phyloP scores from a whole-genome alignment of 1,140 invertebrate species.

The Metaphire vulgaris region DNA sequence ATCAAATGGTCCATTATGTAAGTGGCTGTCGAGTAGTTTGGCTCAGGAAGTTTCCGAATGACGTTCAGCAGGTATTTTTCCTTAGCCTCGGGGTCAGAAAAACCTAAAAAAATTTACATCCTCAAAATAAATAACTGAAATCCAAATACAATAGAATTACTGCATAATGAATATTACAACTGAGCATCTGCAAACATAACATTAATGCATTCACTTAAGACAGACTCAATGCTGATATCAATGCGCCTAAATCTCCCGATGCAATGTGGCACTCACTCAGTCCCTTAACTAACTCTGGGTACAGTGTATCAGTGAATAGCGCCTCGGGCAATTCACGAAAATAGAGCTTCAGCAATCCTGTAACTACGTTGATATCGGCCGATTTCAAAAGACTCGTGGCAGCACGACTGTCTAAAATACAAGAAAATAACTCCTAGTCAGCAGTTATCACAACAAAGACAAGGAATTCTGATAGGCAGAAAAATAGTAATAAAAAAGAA shows the following conservation, averaged over 20 bases:
- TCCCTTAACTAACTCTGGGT: conserved; percentile 65
- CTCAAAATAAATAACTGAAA: too few relatives aligned
- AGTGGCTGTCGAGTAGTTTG: background rate
- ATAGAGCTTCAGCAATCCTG: conserved; percentile 49
- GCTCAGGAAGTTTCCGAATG: background rate
- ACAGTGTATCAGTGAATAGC: conserved; percentile 75
- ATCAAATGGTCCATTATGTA: background rate
- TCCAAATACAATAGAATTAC: too few relatives aligned
- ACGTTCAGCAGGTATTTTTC: background rate
- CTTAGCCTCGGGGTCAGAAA: background rate
- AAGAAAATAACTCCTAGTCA: background rate
- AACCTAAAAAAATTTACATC: background rate
- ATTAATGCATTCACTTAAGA: too few relatives aligned
- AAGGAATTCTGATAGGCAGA: too few relatives aligned
- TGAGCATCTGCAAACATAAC: too few relatives aligned
- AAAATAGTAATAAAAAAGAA: too few relatives aligned
- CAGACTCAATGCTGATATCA: too few relatives aligned
- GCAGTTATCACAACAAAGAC: too few relatives aligned
- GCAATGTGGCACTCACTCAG: conserved; percentile 33
- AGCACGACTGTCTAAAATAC: background rate
- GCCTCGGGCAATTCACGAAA: conserved; percentile 51
- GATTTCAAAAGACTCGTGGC: conserved; percentile 30
- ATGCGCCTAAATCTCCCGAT: too few relatives aligned
- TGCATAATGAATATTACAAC: too few relatives aligned
- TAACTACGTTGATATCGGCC: conserved; percentile 47